These are phyloP conservation scores for Phymatocera aterrima DNA, from an alignment of 2,888 invertebrate genomes.

Conservation along the genomic window DNA sequence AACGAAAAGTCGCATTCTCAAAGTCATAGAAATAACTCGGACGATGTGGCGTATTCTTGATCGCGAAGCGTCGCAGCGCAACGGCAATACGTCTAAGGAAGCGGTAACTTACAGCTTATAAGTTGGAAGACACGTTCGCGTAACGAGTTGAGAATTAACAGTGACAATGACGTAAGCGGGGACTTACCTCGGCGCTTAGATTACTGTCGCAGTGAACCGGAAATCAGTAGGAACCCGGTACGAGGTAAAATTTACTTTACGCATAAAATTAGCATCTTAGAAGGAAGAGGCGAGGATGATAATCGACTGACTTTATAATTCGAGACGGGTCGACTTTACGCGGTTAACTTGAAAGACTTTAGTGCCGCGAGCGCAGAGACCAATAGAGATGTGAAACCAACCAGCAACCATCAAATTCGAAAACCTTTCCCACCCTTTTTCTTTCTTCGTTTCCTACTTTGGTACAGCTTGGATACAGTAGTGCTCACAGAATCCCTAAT, in stretches of 20 bases:
- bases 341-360: slow-evolving; percentile 12
- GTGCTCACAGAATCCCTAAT: slow-evolving; percentile 23
- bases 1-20: background rate
- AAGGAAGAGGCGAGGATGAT: slow-evolving; percentile 28
- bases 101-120: slow-evolving; percentile 12
- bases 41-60: background rate
- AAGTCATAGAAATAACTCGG: background rate
- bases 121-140: slow-evolving; percentile 27
- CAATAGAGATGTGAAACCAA: slow-evolving; percentile 14
- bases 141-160: slow-evolving; percentile 35
- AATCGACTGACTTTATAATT: slow-evolving; percentile 44
- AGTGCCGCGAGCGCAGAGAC: background rate
- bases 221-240: slow-evolving; percentile 19
- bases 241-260: slow-evolving; percentile 33
- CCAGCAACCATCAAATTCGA: slow-evolving; percentile 15
- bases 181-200: slow-evolving; percentile 9
- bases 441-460: slow-evolving; percentile 46
- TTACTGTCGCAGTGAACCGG: slow-evolving; percentile 30
- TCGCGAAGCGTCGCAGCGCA: background rate
- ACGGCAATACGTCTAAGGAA: slow-evolving; percentile 4
- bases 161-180: slow-evolving; percentile 41
- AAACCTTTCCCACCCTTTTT: slow-evolving; percentile 45
- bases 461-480: background rate
- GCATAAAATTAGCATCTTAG: slow-evolving; percentile 41
- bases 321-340: slow-evolving; percentile 13